Base-by-base conservation (phyloP, 2,888 invertebrate species). In the Mylabris sibirica region DNA sequence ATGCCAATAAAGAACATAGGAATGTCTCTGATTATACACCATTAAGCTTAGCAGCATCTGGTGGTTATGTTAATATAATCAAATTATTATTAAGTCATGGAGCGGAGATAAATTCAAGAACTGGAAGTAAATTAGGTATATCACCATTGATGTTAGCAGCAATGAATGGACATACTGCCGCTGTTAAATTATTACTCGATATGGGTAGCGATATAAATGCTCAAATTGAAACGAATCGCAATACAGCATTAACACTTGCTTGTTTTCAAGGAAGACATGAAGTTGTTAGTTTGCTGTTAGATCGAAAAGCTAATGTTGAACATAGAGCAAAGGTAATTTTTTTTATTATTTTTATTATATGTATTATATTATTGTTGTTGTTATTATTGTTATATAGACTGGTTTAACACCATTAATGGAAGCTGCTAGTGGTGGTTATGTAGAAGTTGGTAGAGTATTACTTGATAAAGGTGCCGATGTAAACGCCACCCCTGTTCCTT, bases 21-120 rank as follows among this genome's bases (percentile, higher is more conserved):
- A 99, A 99, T 86, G 98, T 99, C 17, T 98, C 98, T 26, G 99
- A 99, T 86, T 99, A 99, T 84, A 99, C 99, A 11, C 99, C 99
- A 1, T 88, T 99, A n/a, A 98, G 98, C 83, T 88, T 99, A 73
- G 99, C 99, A 22, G 99, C 99, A 14, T 98, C 97, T 38, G 99
- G 98, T 41, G 99, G 99, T 24, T 99, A 98, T 85, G 98, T 98
- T 65, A 98, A 99, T 84, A 99, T 99, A 81, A 99, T 99, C 79
- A 93, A 97, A 80, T 89, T 99, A 72, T 87, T 99, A 73, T 87
- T 99, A 60, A 93, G 92, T 81, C 93, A 96, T 84, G 98, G 97
- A 79, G 99, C 99, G 59, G 99, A 99, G 86, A 99, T 99, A 77
- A 99, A 99, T 87, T 99, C 99, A 17, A 91, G 97, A 75, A 97